Evolutionary conservation across 35 echinoderm and acorn worm genomes (phyloP).

Genomic region (Heliocidaris erythrogramma): DNA sequence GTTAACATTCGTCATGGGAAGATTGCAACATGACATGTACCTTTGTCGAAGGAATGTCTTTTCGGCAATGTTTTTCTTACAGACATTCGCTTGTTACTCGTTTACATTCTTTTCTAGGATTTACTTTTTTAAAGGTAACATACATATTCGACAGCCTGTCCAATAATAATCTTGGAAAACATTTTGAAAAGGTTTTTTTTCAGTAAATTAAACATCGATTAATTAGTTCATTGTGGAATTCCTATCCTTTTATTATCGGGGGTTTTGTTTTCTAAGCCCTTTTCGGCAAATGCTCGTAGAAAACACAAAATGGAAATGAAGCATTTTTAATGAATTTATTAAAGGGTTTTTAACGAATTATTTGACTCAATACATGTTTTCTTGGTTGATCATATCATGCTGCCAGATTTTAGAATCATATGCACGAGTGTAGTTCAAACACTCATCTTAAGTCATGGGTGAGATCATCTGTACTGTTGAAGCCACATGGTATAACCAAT

Average conservation of each 20-base stretch:
- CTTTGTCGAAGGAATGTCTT: background rate
- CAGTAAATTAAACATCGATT: no score
- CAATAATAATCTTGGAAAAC: no score
- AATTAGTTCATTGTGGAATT: no score
- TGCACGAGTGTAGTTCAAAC: background rate
- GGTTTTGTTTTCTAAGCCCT: no score
- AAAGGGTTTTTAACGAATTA: no score
- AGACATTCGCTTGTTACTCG: background rate
- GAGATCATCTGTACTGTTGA: background rate
- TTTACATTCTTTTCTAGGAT: background rate
- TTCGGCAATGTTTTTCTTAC: background rate
- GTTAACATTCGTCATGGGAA: background rate
- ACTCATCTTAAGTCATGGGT: background rate
- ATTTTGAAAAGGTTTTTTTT: no score
- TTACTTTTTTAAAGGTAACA: background rate
- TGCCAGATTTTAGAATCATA: background rate
- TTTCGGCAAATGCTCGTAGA: no score
- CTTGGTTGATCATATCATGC: background rate
- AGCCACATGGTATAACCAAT: background rate
- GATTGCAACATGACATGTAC: background rate
- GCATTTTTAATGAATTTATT: no score
- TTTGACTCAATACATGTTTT: no score
- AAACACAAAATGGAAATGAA: no score
- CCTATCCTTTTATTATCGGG: no score
- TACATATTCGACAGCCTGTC: background rate